phyloP scores from a whole-genome alignment of 2,888 invertebrate species.

The Nemotelus pantherinus region DNA sequence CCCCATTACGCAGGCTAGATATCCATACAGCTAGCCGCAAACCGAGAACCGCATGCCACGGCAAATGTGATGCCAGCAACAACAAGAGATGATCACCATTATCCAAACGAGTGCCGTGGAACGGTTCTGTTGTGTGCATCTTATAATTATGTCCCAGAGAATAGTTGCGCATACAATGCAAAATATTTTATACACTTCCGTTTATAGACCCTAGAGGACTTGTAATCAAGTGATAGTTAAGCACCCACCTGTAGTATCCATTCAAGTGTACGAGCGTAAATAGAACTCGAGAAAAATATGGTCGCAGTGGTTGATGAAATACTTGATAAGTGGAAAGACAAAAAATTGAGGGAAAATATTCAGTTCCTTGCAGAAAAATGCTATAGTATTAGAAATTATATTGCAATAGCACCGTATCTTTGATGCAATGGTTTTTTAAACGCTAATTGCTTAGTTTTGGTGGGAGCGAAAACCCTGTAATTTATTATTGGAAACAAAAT shows the following conservation, averaged over 20 bases:
- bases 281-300: too few relatives aligned
- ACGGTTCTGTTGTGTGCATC: conserved; percentile 19
- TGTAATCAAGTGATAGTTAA: conserved; percentile 26
- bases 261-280: not conserved
- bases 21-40: not conserved
- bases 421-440: too few relatives aligned
- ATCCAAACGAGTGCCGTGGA: not conserved
- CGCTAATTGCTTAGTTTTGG: too few relatives aligned
- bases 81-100: conserved; percentile 24
- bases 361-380: too few relatives aligned
- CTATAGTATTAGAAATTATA: too few relatives aligned
- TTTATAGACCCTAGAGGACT: not conserved
- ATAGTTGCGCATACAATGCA: conserved; percentile 22
- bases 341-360: too few relatives aligned
- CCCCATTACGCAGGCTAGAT: conserved; percentile 3
- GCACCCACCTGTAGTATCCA: conserved; percentile 19
- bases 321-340: too few relatives aligned
- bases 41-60: not conserved
- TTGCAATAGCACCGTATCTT: too few relatives aligned
- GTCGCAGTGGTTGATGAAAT: too few relatives aligned
- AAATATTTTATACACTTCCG: conserved; percentile 33
- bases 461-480: too few relatives aligned
- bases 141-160: conserved; percentile 30
- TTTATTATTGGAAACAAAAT: too few relatives aligned
- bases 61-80: not conserved